Evolutionary conservation across 2,888 invertebrate species (phyloP).

Genomic region (Dysmachus trigonus): DNA sequence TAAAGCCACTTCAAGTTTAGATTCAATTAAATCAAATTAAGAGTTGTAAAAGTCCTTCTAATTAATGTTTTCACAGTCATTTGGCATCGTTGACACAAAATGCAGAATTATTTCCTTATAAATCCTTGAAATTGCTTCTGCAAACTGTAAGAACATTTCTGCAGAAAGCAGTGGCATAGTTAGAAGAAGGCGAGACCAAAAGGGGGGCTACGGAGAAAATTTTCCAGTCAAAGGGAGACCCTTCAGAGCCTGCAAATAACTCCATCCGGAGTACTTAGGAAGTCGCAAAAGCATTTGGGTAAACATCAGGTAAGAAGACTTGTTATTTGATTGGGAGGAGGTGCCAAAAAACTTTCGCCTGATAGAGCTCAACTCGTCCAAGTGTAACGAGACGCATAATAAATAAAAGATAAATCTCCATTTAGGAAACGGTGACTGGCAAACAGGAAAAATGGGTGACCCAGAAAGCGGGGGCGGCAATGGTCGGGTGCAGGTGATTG

Average conservation of each 20-base stretch:
- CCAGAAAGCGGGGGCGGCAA: neutral
- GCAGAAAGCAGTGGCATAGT: neutral
- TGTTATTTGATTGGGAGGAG: neutral
- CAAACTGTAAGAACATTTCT: neutral
- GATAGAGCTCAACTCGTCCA: neutral
- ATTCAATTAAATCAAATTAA: neutral
- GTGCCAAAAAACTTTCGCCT: slow-evolving; percentile 3
- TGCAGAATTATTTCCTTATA: neutral
- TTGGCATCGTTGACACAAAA: neutral
- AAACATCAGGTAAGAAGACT: neutral
- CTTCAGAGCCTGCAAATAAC: neutral
- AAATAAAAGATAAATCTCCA: slow-evolving; percentile 11
- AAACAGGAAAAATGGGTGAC: neutral
- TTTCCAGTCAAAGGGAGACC: neutral
- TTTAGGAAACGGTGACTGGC: neutral
- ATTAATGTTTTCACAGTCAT: neutral
- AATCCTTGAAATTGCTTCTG: neutral
- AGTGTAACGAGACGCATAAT: neutral
- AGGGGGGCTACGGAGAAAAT: neutral
- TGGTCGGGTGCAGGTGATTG: neutral
- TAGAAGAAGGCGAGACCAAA: neutral
- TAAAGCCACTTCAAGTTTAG: neutral
- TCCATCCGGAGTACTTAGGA: neutral
- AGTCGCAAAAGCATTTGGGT: neutral
- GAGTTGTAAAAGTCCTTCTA: neutral